Percentiles rank a stretch among this genome's conserved stretches.
These are phyloP conservation scores for Platyura marginata DNA, from an alignment of 1,140 invertebrate genomes.

Conservation along the genomic window DNA sequence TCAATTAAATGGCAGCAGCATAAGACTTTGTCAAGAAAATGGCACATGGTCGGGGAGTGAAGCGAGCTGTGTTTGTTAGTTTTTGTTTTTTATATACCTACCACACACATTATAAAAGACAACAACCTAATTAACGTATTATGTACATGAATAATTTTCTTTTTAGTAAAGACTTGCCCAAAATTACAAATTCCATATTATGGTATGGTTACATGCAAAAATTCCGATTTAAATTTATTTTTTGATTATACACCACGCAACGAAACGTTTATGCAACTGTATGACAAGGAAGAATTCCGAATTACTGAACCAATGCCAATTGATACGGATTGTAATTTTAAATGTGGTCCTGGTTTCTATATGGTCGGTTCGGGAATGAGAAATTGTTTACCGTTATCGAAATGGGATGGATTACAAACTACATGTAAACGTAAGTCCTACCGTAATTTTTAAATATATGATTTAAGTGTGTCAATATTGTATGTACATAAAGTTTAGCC, in stretches of 20 bases:
- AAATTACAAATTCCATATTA: slow-evolving; percentile 30
- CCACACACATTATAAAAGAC: too few species aligned
- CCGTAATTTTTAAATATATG: too few species aligned
- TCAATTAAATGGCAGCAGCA: slow-evolving; percentile 39
- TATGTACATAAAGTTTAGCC: too few species aligned
- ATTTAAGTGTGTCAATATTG: too few species aligned
- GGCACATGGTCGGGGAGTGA: slow-evolving; percentile 45
- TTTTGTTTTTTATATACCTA: too few species aligned
- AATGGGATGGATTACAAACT: slow-evolving; percentile 47
- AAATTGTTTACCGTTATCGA: slow-evolving; percentile 44
- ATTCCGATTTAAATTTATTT: slow-evolving; percentile 20
- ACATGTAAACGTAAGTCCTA: slow-evolving; percentile 45
- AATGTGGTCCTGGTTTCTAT: slow-evolving; percentile 40
- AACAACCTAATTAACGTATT: too few species aligned
- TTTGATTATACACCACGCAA: slow-evolving; percentile 5
- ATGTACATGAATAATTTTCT: too few species aligned
- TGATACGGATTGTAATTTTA: slow-evolving; percentile 44
- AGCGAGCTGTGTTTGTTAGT: slow-evolving; percentile 27
- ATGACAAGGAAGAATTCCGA: slow-evolving; percentile 7
- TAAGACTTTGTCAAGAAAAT: slow-evolving; percentile 41
- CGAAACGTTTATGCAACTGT: slow-evolving; percentile 4
- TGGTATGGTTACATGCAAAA: slow-evolving; percentile 38
- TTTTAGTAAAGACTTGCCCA: slow-evolving; percentile 42
- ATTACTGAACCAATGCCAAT: slow-evolving; percentile 24
- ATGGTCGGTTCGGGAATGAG: slow-evolving; percentile 43